These are phyloP conservation scores for Turnix velox DNA, from an alignment of 2,113 vertebrate species.

Conservation along the genomic window DNA sequence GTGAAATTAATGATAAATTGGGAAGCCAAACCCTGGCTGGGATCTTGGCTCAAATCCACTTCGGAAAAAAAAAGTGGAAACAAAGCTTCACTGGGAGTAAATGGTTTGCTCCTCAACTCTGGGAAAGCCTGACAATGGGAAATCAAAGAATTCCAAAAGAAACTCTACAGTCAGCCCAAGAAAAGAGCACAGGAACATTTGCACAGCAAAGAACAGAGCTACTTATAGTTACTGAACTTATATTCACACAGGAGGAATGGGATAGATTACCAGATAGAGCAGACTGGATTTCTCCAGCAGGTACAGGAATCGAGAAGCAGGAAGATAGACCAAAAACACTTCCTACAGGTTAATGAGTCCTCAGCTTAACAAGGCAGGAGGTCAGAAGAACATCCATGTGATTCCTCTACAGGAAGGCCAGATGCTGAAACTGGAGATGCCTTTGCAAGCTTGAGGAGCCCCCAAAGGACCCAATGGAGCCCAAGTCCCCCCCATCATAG, in stretches of 20 bases:
- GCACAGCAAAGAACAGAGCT: neutral
- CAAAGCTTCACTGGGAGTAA: neutral
- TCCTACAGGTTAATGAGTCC: neutral
- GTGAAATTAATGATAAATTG: neutral
- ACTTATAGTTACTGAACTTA: neutral
- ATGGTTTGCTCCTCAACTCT: neutral
- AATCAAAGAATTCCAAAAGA: neutral
- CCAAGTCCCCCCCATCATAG: neutral
- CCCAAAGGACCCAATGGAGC: neutral
- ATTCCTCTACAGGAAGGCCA: neutral
- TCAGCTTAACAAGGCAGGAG: neutral
- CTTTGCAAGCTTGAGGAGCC: neutral
- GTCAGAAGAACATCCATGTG: neutral
- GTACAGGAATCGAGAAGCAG: neutral
- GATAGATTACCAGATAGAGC: neutral
- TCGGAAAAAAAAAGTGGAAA: neutral
- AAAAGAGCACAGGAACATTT: neutral
- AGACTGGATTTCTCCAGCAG: neutral
- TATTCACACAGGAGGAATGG: neutral
- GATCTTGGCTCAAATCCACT: neutral
- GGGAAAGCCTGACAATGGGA: neutral
- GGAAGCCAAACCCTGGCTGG: neutral
- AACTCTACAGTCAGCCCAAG: neutral
- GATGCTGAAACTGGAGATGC: constrained; percentile 1
- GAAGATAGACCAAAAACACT: neutral